Percentiles rank a stretch among this genome's conserved stretches.
phyloP scores from a whole-genome alignment of 2,888 invertebrate species.

The Drosophila mayaguana region DNA sequence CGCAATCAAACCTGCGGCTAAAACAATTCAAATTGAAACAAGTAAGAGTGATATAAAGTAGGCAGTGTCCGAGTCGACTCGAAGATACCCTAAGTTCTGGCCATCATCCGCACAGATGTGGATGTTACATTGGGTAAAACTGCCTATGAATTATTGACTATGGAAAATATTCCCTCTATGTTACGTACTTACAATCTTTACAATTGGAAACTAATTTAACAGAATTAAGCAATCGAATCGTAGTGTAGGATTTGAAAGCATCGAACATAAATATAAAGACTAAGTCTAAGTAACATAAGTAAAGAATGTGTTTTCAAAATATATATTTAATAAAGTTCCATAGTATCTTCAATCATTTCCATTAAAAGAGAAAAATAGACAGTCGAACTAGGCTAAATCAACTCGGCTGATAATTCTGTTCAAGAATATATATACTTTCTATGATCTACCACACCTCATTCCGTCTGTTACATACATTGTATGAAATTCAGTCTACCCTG shows the following conservation, averaged over 20 bases:
- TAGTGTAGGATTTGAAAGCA: not conserved
- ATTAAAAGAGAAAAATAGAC: too few species aligned
- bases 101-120: not conserved
- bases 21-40: constrained; percentile 42
- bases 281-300: too few species aligned
- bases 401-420: too few species aligned
- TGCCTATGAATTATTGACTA: too few species aligned
- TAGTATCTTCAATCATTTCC: too few species aligned
- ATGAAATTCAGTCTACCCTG: not conserved
- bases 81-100: not conserved
- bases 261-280: not conserved
- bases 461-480: not conserved
- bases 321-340: too few species aligned
- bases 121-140: too few species aligned
- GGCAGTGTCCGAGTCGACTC: not conserved
- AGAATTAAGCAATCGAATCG: too few species aligned
- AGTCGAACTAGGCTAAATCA: too few species aligned
- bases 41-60: not conserved
- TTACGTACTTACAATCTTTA: not conserved
- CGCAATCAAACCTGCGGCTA: constrained; percentile 43
- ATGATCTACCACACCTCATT: not conserved
- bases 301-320: too few species aligned
- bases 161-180: not conserved
- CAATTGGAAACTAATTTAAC: not conserved
- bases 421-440: not conserved